Conservation (phyloP, 2,113 vertebrate genomes). For the Callorhinus ursinus region DNA sequence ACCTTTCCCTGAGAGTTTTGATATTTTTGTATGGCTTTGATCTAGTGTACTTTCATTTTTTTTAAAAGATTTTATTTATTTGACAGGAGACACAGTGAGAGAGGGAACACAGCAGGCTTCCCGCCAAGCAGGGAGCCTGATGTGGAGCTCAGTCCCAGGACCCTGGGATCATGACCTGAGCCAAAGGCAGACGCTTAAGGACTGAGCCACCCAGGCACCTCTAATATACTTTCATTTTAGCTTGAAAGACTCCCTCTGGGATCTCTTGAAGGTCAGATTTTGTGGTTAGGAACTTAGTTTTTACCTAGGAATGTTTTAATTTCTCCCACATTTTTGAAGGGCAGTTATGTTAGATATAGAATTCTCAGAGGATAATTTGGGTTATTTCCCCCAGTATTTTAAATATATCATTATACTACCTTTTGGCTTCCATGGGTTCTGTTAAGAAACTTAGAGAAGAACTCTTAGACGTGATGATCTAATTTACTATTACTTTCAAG, state of each 20-base stretch:
- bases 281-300: not conserved
- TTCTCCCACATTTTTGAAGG: not conserved
- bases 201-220: no score
- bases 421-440: not conserved
- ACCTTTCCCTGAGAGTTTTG: not conserved
- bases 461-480: not conserved
- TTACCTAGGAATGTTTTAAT: not conserved
- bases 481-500: not conserved
- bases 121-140: no score
- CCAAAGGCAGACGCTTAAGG: no score
- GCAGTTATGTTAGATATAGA: not conserved
- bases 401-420: not conserved
- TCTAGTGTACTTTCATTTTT: not conserved
- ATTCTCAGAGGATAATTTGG: not conserved
- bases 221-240: not conserved
- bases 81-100: no score
- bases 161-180: no score
- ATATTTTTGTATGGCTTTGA: not conserved
- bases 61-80: no score
- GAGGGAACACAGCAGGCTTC: no score
- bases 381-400: not conserved
- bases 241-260: not conserved
- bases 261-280: not conserved
- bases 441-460: not conserved
- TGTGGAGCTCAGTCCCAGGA: no score